Base-by-base conservation (phyloP, 2,113 vertebrate species). In the Anolis carolinensis region DNA sequence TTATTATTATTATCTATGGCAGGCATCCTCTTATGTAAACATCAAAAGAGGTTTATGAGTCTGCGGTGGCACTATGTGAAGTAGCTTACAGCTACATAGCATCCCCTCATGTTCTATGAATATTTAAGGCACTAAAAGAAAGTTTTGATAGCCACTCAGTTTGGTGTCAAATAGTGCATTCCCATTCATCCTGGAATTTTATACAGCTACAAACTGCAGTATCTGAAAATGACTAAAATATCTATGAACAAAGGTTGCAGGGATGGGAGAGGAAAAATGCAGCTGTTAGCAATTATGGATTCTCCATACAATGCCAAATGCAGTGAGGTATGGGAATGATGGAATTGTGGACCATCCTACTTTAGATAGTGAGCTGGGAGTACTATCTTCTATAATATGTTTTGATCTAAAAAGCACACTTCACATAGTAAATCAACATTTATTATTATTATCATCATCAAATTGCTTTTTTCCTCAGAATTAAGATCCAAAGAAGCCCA, bases 31-130 rank as follows among this genome's bases (percentile, higher is more conserved):
- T 86, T 71, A 65, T 80, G 81, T 94, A 95, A 95, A 93, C 92
- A 92, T 67, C 72, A 83, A 89, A 89, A 91, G 50, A 67, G 92
- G 86, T 94, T 95, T 94, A 92, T 84, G 73, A 93, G 85, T 95
- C 94, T 94, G 90, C 85, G 89, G 79, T 83, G 87, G 50, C 14
- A n/a, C 18, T 21, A n/a, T n/a, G 73, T 7, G 39, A 90, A 91
- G 88, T 90, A 90, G 74, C 68, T 72, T 93, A 68, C 79, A 92
- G 1, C 82, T 84, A 74, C 36, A 82, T 36, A 34, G 48, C 62
- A 55, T 65, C 75, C 48, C 50, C 67, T 85, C 83, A 70, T 59
- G 81, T 2, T 39, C 0, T 34, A 36, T 82, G 82, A 86, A 90
- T 86, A 92, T 91, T 92, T 93, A 91, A 90, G 36, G 23, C 34